Base-by-base conservation (phyloP, 2,888 invertebrate species). In the Drymonia ruficornis region DNA sequence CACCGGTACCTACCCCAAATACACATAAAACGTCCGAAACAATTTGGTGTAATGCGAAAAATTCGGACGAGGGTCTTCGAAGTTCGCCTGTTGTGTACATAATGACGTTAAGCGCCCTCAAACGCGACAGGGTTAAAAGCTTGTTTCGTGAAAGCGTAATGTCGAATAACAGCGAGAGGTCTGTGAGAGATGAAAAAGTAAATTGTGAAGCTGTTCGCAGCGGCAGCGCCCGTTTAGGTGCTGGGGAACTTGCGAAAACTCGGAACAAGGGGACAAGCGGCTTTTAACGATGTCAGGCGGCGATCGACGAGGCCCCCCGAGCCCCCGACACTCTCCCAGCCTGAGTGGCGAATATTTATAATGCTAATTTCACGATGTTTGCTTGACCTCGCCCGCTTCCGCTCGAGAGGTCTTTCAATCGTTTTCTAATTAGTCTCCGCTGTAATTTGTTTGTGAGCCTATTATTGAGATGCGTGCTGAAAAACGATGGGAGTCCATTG, bases 111-210 rank as follows among this genome's bases (percentile, higher is more conserved):
- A 72, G 71, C 61, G 68, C 50, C 50, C 71, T 66, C 68, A 56
- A 70, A 66, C 55, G 66, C 65, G 68, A 72, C 70, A 64, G 71
- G 71, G 68, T 70, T 71, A 70, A 71, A 74, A 74, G 68, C 73
- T 75, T 76, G 77, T 80, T 76, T 73, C 55, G 63, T 55, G 56
- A 65, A 69, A 64, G 65, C 51, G 61, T 65, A 67, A 75, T 71
- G 72, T 70, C 70, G 71, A 79, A 76, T 71, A 77, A 75, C 67
- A 74, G 71, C 69, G 65, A 70, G 70, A 61, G 65, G 61, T 59
- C 62, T 52, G 61, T 63, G 67, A 65, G 65, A 67, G 70, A 73
- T 67, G 71, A 76, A 78, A 78, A 79, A 77, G 72, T 74, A 71
- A 77, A 80, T 75, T 78, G 69, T 70, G 68, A 73, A 70, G 71